These are phyloP conservation scores for Amitus sp. DNA, from an alignment of 2,888 invertebrate genomes.

Conservation along the genomic window DNA sequence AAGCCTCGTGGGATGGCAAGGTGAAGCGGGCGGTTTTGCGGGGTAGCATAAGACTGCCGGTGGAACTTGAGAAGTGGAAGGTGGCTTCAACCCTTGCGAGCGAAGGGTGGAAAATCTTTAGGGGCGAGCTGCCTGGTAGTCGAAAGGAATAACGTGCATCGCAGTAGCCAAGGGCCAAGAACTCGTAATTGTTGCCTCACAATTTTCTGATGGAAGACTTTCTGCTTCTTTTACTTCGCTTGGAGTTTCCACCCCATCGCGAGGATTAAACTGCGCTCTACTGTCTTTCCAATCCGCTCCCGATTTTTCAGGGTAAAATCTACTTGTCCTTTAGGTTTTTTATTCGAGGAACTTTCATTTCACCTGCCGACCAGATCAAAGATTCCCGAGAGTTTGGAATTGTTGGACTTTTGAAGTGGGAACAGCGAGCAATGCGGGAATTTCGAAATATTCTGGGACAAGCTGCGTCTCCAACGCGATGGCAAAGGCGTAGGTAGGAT, in stretches of 20 bases:
- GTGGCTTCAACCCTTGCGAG: slow-evolving; percentile 58
- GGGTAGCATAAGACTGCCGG: slow-evolving; percentile 48
- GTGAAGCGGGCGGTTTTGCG: slow-evolving; percentile 41
- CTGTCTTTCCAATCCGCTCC: neutral
- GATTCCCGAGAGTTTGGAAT: too few species aligned
- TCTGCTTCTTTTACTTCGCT: neutral
- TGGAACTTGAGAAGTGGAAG: slow-evolving; percentile 47
- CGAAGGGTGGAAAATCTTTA: slow-evolving; percentile 44
- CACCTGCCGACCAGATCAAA: too few species aligned
- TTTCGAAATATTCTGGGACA: slow-evolving; percentile 46
- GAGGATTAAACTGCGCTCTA: neutral
- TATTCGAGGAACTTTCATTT: neutral
- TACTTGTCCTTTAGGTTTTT: too few species aligned
- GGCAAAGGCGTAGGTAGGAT: slow-evolving; percentile 56
- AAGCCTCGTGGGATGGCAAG: slow-evolving; percentile 51
- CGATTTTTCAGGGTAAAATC: neutral
- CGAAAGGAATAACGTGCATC: slow-evolving; percentile 56
- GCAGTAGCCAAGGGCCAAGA: slow-evolving; percentile 58
- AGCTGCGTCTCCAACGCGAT: slow-evolving; percentile 53
- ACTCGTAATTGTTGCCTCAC: slow-evolving; percentile 53
- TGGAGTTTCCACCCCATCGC: neutral
- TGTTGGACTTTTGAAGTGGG: too few species aligned
- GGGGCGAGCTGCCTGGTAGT: slow-evolving; percentile 50
- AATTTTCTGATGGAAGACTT: slow-evolving; percentile 2
- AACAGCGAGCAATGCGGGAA: slow-evolving; percentile 13